Conservation (phyloP, 2,797 vertebrate species). For the Hafferia zeledoni region DNA sequence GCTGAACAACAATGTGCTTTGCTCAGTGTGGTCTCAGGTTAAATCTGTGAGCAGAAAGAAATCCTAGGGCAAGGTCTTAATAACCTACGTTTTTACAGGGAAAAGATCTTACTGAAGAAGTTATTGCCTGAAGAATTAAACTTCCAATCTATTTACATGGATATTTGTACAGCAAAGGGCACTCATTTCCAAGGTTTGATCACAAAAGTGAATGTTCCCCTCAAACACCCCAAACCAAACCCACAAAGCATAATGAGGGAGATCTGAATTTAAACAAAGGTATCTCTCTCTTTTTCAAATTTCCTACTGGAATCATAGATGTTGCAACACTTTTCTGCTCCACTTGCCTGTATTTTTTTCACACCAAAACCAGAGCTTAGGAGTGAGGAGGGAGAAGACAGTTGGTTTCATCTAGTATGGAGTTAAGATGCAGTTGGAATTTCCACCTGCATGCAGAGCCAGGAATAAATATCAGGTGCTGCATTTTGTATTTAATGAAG, state of each 20-base stretch:
- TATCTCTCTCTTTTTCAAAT: background rate
- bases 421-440: background rate
- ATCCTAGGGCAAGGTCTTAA: background rate
- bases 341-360: background rate
- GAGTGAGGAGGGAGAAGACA: background rate
- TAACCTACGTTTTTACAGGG: background rate
- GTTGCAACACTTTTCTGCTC: background rate
- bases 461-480: background rate
- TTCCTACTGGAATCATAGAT: background rate
- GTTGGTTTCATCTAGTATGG: background rate
- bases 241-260: background rate
- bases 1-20: background rate
- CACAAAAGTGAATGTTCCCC: background rate
- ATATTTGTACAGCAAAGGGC: background rate
- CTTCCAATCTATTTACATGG: background rate
- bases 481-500: constrained; percentile 12
- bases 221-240: background rate
- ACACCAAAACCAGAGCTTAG: background rate
- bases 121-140: background rate
- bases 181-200: background rate
- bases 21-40: background rate
- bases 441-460: background rate
- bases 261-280: background rate
- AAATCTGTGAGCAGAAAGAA: background rate
- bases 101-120: background rate